Conservation (phyloP, 2,888 invertebrate genomes). For the Perizoma affinitatum region DNA sequence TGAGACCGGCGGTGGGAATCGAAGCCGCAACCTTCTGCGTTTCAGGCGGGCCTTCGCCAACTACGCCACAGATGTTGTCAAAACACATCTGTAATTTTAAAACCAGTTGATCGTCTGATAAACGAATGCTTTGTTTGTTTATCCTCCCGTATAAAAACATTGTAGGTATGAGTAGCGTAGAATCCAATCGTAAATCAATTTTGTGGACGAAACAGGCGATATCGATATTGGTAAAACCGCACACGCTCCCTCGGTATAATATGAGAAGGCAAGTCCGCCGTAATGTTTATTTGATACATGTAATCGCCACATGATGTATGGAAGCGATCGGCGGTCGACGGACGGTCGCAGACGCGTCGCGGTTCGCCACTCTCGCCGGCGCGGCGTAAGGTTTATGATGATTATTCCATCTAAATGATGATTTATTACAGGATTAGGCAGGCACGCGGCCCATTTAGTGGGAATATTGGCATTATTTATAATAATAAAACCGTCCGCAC, state of each 20-base stretch:
- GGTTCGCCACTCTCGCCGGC: conserved; percentile 51
- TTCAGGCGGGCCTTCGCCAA: too few relatives aligned
- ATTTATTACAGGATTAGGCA: conserved; percentile 80
- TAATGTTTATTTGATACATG: conserved; percentile 82
- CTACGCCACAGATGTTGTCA: too few relatives aligned
- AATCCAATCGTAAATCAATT: conserved; percentile 66
- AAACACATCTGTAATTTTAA: conserved; percentile 16
- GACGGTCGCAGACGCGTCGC: conserved; percentile 44
- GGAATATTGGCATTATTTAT: conserved; percentile 77
- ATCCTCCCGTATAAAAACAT: conserved; percentile 41
- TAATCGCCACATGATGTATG: conserved; percentile 80
- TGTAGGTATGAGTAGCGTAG: conserved; percentile 41
- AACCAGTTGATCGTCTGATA: conserved; percentile 28
- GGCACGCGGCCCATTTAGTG: conserved; percentile 73
- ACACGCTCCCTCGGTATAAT: conserved; percentile 59
- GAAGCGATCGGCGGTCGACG: conserved; percentile 43
- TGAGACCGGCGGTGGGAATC: too few relatives aligned
- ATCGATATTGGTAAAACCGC: conserved; percentile 64
- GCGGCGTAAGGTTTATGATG: conserved; percentile 72
- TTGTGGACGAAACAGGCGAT: conserved; percentile 61
- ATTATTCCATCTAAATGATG: conserved; percentile 81
- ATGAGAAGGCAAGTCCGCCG: conserved; percentile 65
- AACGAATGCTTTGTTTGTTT: conserved; percentile 35
- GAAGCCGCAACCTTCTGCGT: too few relatives aligned
- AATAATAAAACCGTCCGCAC: conserved; percentile 64